phyloP scores from a whole-genome alignment of 2,113 vertebrate genomes.

The Nycticebus coucang region DNA sequence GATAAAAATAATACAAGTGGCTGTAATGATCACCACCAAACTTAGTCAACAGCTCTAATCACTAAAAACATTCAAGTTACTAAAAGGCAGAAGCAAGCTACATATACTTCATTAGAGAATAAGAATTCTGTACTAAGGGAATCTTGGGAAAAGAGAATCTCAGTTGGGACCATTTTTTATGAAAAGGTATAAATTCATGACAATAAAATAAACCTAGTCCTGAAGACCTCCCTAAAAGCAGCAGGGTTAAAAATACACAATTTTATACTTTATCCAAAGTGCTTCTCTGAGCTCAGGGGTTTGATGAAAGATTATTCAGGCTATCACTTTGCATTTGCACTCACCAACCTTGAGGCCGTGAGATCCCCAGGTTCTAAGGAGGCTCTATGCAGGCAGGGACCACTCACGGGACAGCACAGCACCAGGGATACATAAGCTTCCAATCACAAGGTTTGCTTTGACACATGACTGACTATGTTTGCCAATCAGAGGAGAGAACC shows the following conservation, averaged over 20 bases:
- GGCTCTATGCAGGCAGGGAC: neutral
- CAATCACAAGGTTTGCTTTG: neutral
- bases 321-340: neutral
- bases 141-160: neutral
- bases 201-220: neutral
- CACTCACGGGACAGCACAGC: neutral
- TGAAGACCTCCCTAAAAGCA: neutral
- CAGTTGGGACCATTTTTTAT: neutral
- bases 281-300: neutral
- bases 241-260: neutral
- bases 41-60: constrained; percentile 55
- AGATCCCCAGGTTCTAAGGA: neutral
- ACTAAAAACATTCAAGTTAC: constrained; percentile 27
- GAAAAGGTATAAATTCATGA: neutral
- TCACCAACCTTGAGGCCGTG: accelerated
- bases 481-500: neutral
- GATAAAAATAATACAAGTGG: constrained; percentile 46
- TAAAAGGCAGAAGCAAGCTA: neutral
- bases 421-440: accelerated
- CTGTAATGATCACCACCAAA: constrained; percentile 24
- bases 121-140: neutral
- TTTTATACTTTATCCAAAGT: neutral
- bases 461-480: neutral
- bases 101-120: neutral
- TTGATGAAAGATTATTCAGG: neutral